Conservation (phyloP, 2,797 vertebrate genomes). For the Gouania willdenowi region DNA sequence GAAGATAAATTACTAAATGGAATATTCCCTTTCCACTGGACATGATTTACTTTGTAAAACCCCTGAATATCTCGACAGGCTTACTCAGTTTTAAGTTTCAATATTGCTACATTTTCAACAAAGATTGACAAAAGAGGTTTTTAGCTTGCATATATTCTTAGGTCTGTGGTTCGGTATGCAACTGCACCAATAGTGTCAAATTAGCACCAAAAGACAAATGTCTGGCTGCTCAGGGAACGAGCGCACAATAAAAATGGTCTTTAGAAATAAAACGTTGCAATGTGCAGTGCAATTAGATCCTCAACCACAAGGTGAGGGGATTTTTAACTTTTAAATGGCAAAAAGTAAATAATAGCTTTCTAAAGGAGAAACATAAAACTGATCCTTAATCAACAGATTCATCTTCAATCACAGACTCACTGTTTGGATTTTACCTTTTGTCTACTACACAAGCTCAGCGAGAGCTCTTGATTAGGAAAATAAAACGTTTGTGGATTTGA, state of each 20-base stretch:
- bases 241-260: constrained; percentile 62
- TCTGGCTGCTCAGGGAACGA: constrained; percentile 31
- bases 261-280: constrained; percentile 67
- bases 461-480: constrained; percentile 47
- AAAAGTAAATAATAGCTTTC: constrained; percentile 60
- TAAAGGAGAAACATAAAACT: constrained; percentile 65
- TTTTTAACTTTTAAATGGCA: constrained; percentile 55
- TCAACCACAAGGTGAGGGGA: constrained; percentile 66
- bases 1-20: constrained; percentile 73
- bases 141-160: constrained; percentile 73
- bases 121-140: constrained; percentile 59
- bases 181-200: constrained; percentile 66
- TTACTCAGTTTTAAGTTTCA: constrained; percentile 63
- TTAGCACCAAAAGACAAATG: constrained; percentile 75
- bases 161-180: constrained; percentile 58
- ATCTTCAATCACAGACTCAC: constrained; percentile 1
- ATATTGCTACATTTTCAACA: constrained; percentile 72
- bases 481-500: constrained; percentile 42
- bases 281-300: constrained; percentile 65
- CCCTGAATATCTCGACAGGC: constrained; percentile 66
- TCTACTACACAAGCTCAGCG: constrained; percentile 33
- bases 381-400: constrained; percentile 44
- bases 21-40: constrained; percentile 74
- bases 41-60: constrained; percentile 67
- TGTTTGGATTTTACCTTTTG: too few relatives aligned